Percentiles rank a stretch among this genome's conserved stretches.
These are phyloP conservation scores for Himalopsyche tibetana DNA, from an alignment of 2,888 invertebrate genomes.

Conservation along the genomic window DNA sequence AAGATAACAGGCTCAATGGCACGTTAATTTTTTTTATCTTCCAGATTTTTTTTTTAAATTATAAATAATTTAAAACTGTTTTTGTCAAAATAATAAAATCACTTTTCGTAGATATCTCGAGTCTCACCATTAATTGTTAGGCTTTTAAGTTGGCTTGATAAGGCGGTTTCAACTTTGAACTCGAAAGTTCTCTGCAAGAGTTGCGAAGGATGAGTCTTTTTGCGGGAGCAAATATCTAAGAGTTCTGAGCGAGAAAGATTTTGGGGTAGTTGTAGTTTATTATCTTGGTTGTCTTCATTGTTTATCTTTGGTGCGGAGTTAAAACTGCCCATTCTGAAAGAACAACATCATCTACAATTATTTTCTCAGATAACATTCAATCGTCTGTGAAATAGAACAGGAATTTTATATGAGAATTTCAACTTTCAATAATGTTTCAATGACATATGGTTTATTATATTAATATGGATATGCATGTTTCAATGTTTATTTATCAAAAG, in stretches of 20 bases:
- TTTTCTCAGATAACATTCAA: no score
- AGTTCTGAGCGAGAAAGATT: slow-evolving; percentile 74
- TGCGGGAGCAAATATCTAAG: slow-evolving; percentile 69
- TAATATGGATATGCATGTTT: no score
- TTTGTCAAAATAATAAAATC: neutral
- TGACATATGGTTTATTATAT: no score
- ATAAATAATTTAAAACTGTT: neutral
- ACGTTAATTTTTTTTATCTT: neutral
- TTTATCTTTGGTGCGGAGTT: slow-evolving; percentile 81
- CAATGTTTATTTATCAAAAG: no score
- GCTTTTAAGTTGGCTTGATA: slow-evolving; percentile 43
- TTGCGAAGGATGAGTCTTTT: slow-evolving; percentile 47
- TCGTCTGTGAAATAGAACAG: no score
- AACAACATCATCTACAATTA: neutral
- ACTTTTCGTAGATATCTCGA: neutral
- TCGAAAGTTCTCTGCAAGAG: slow-evolving; percentile 53
- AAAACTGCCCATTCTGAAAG: slow-evolving; percentile 84
- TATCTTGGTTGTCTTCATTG: slow-evolving; percentile 80
- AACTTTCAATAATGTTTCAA: no score
- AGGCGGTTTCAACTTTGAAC: neutral
- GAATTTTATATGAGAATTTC: no score
- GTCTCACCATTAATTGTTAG: slow-evolving; percentile 50
- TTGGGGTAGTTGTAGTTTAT: slow-evolving; percentile 74
- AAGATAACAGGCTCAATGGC: neutral
- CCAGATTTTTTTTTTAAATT: neutral